phyloP scores from a whole-genome alignment of 2,888 invertebrate species.

The Tiphia femorata region DNA sequence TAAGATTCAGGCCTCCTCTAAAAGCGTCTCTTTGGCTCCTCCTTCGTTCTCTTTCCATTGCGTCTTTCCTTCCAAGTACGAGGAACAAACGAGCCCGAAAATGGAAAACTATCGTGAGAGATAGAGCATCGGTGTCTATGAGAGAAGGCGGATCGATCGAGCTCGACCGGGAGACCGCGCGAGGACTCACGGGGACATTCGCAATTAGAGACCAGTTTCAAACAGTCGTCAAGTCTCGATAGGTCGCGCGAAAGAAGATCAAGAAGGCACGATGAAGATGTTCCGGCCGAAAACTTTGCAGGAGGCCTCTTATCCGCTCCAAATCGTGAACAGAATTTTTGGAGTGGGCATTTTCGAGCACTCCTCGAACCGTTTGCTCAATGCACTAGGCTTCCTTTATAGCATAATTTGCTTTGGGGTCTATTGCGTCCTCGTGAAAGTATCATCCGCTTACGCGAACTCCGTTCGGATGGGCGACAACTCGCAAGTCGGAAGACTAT shows the following conservation, averaged over 20 bases:
- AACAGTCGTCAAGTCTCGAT: too few relatives aligned
- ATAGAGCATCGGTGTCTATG: too few relatives aligned
- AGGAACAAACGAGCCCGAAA: too few relatives aligned
- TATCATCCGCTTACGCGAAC: constrained; percentile 15
- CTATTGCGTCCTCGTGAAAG: background rate
- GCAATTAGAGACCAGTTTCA: background rate
- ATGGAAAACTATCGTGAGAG: too few relatives aligned
- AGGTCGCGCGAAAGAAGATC: background rate
- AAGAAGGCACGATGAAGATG: constrained; percentile 18
- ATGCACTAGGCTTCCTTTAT: background rate
- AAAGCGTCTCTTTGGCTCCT: too few relatives aligned
- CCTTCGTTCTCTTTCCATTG: too few relatives aligned
- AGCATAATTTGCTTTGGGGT: too few relatives aligned
- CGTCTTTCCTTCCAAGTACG: too few relatives aligned
- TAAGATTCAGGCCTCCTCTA: too few relatives aligned
- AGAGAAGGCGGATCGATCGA: too few relatives aligned
- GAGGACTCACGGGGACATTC: constrained; percentile 1
- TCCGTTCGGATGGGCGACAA: constrained; percentile 11
- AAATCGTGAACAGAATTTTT: constrained; percentile 12
- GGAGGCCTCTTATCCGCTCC: constrained; percentile 21
- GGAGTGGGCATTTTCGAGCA: constrained; percentile 22
- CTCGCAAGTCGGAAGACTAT: too few relatives aligned
- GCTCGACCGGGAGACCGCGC: too few relatives aligned
- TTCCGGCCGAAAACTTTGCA: constrained; percentile 15
- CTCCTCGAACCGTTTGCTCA: background rate